Evolutionary conservation across 2,888 invertebrate genomes (phyloP), one percentile per base, ranked within the genome.

Genomic region (Alcis repandata): DNA sequence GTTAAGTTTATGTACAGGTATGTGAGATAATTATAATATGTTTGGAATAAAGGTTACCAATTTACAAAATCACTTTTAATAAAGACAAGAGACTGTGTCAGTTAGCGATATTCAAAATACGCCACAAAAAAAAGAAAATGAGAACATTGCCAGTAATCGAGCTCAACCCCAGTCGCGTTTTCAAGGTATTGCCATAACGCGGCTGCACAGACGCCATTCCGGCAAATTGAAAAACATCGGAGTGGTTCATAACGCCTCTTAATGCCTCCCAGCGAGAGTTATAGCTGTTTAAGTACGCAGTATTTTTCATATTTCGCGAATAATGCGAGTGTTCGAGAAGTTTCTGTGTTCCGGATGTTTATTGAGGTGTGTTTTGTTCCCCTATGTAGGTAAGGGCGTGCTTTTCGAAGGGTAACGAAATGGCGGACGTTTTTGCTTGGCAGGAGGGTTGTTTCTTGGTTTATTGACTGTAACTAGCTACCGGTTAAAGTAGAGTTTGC

Each of bases 181-280:
- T 72, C 69, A 75, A 78, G 76, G 79, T 78, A 78, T 75, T 74
- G 80, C 79, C 79, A 82, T 86, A 86, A 87, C 87, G 80, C 77
- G 78, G 74, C 79, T 79, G 76, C 72, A 73, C 82, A 82, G 79
- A 83, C 84, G 83, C 87, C 87, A 87, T 93, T 90, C 76, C 71
- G 75, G 77, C 82, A 92, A 92, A 93, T 92, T 92, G 92, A 92
- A 92, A 93, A 91, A 90, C 89, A 88, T 86, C 87, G 69, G 86
- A 89, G 86, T 86, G 85, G 76, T 83, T 87, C 88, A 87, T 90
- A 90, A 91, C 89, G 82, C 84, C 81, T 88, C 86, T 89, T 90
- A 91, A 91, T 91, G 87, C 85, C 78, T 85, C 82, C 79, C 86
- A 76, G 72, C 69, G 82, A 85, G 88, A 90, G 89, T 89, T 88